Evolutionary conservation across 2,113 vertebrate species (phyloP).

Genomic region (Meleagris gallopavo): DNA sequence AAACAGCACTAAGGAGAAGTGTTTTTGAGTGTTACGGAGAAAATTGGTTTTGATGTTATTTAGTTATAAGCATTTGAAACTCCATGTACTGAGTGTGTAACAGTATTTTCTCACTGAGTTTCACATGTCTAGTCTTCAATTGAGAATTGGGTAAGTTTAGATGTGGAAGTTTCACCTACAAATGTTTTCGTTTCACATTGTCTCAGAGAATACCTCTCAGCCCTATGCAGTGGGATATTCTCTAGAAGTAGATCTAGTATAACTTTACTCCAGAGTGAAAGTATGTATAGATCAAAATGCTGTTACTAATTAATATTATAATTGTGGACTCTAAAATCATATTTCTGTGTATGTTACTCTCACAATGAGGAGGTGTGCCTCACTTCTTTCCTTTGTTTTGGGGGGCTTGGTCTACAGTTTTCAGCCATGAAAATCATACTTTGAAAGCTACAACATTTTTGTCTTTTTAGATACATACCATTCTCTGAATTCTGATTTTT

Average conservation of each 20-base stretch:
- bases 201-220: not conserved
- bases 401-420: not conserved
- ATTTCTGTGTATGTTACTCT: not conserved
- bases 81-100: not conserved
- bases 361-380: not conserved
- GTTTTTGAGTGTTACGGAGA: slow-evolving; percentile 28
- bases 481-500: slow-evolving; percentile 65
- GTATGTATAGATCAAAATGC: not conserved
- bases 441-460: not conserved
- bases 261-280: not conserved
- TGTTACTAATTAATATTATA: not conserved
- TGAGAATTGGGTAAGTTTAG: not conserved
- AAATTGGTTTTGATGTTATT: slow-evolving; percentile 44
- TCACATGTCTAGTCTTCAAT: not conserved
- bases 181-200: not conserved
- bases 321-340: not conserved
- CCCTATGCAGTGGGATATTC: not conserved
- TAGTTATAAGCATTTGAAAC: slow-evolving; percentile 16
- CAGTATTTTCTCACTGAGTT: slow-evolving; percentile 1
- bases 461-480: not conserved
- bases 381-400: not conserved
- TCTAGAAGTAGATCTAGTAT: not conserved
- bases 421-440: not conserved
- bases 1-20: slow-evolving; percentile 37
- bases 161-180: not conserved